Evolutionary conservation across 2,888 invertebrate species (phyloP), one percentile per base, ranked within the genome.

Genomic region (Macrophya alboannulata): DNA sequence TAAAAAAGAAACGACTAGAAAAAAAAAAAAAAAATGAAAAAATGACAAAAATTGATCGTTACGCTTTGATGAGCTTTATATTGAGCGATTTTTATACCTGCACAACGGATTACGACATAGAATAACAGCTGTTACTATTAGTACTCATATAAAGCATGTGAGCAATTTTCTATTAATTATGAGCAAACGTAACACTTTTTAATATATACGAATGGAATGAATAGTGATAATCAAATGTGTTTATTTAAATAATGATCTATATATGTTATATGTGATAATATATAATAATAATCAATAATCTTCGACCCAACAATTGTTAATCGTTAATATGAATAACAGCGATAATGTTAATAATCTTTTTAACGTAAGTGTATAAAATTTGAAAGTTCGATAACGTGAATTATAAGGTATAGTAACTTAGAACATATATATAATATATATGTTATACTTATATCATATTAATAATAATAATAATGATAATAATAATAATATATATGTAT

Each of bases 281-380:
- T 25, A 40, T 15, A 40, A 71, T 31, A 37, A 37, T 71, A 62
- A 62, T 71, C 43, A 21, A 74, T 74, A 74, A 45, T 45, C 0
- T 2, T 74, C 8, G 9, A 74, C 25, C 10, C 17, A 77, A 77
- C 48, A 55, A 77, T 76, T 48, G 37, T 17, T 55, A n/a, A 76
- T 45, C 76, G 37, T 62, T 40, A 74, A 74, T 40, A 48, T 45
- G 40, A 68, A 77, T 77, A 76, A 77, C 77, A 85, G 15, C n/a
- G 40, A 76, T 85, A 59, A 55, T 37, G 31, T 76, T 84, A 74
- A 85, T 90, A 90, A 91, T 90, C 91, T 88, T 31, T 31, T 89
- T 87, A 92, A 92, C 92, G 88, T 87, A 92, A 55, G 51, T 45
- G 88, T 90, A 89, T 92, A 92, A 92, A 92, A 92, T 92, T 87